Evolutionary conservation across 2,113 vertebrate genomes (phyloP).

Genomic region (Bubalus kerabau): DNA sequence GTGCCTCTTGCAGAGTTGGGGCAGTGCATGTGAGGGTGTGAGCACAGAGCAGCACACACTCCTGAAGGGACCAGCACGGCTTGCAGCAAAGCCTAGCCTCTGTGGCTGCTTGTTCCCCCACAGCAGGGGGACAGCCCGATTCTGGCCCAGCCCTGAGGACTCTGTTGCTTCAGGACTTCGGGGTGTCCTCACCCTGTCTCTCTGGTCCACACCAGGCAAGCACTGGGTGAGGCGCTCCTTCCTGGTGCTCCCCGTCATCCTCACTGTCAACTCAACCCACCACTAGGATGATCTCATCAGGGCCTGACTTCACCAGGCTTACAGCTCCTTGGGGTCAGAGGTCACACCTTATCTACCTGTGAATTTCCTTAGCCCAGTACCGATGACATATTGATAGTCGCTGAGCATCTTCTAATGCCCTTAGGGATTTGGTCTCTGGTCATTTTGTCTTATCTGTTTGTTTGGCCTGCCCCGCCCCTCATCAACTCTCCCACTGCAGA

Average conservation of each 20-base stretch:
- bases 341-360: neutral
- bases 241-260: neutral
- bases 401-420: neutral
- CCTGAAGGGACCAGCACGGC: neutral
- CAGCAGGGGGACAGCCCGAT: neutral
- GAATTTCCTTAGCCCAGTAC: neutral
- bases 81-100: neutral
- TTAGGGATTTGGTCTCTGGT: neutral
- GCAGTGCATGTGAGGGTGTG: rapidly evolving
- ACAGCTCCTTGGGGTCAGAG: neutral
- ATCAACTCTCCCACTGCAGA: neutral
- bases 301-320: neutral
- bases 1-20: rapidly evolving
- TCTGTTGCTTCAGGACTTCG: neutral
- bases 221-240: neutral
- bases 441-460: neutral
- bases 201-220: neutral
- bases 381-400: neutral
- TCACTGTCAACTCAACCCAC: neutral
- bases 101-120: rapidly evolving
- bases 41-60: neutral
- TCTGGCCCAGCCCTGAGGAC: neutral
- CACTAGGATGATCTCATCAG: no score
- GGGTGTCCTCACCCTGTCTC: neutral
- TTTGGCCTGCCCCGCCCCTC: rapidly evolving